These are phyloP conservation scores for Rhagoletis zephyria DNA, from an alignment of 1,140 invertebrate species.

Conservation along the genomic window DNA sequence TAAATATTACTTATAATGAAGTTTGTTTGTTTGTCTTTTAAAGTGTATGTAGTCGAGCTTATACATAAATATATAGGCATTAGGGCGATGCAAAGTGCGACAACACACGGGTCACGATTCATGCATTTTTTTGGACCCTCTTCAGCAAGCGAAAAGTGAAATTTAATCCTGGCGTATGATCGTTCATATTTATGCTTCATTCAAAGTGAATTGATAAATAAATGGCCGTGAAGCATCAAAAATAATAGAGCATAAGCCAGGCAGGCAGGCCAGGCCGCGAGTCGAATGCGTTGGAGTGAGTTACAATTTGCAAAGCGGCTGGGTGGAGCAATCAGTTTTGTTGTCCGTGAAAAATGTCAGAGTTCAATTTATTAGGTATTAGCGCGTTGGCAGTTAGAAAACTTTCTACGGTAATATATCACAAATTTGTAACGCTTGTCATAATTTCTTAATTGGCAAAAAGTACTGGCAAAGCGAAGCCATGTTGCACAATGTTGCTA, in stretches of 20 bases:
- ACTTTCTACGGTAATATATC: background rate
- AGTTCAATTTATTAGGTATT: no score
- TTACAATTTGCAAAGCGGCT: no score
- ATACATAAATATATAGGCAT: no score
- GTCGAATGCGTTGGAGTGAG: background rate
- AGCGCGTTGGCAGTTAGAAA: background rate
- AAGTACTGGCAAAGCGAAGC: no score
- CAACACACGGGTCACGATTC: background rate
- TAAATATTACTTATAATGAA: slow-evolving; percentile 50
- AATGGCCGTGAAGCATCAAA: slow-evolving; percentile 13
- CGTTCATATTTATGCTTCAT: background rate
- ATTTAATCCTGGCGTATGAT: background rate
- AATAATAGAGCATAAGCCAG: background rate
- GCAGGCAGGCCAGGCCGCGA: no score
- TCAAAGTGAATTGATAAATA: slow-evolving; percentile 17
- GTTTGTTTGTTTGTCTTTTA: background rate
- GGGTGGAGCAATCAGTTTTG: no score
- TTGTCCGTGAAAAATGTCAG: no score
- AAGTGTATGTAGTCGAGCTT: background rate
- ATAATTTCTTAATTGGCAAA: background rate
- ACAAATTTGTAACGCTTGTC: slow-evolving; percentile 1
- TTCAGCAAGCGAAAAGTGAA: slow-evolving; percentile 11
- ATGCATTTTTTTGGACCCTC: background rate
- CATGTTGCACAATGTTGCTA: no score
- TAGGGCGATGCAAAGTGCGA: background rate